Evolutionary conservation across 2,888 invertebrate genomes (phyloP).

Genomic region (Hyalella azteca): DNA sequence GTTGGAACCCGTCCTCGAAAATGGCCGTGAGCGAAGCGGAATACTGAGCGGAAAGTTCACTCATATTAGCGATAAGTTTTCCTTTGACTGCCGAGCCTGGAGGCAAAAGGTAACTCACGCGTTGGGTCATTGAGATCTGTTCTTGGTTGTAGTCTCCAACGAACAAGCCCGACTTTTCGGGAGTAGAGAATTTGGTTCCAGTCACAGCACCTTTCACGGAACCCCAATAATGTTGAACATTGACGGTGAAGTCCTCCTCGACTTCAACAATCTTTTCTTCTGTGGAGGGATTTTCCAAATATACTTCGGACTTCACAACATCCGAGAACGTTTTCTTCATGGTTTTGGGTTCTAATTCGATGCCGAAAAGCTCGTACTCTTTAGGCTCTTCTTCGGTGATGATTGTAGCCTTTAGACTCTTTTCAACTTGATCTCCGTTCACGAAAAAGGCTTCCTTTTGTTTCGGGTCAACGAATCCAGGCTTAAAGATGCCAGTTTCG

Average conservation of each 20-base stretch:
- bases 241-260: neutral
- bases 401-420: neutral
- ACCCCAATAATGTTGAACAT: slow-evolving; percentile 16
- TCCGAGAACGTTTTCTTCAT: neutral
- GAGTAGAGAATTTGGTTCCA: neutral
- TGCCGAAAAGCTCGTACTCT: slow-evolving; percentile 26
- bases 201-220: slow-evolving; percentile 20
- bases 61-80: slow-evolving; percentile 36
- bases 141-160: neutral
- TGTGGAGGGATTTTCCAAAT: slow-evolving; percentile 8
- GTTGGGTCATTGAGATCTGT: neutral
- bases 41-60: neutral
- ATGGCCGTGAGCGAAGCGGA: slow-evolving; percentile 24
- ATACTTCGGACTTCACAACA: neutral
- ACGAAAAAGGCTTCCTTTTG: slow-evolving; percentile 17
- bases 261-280: neutral
- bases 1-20: slow-evolving; percentile 19
- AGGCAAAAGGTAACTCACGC: slow-evolving; percentile 11
- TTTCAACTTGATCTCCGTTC: neutral
- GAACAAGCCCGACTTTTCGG: neutral
- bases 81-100: slow-evolving; percentile 21
- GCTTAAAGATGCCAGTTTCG: slow-evolving; percentile 18
- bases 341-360: neutral
- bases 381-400: slow-evolving; percentile 20
- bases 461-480: slow-evolving; percentile 19